These are phyloP conservation scores for Sebastes nivosus DNA, from an alignment of 2,797 vertebrate genomes.

Conservation along the genomic window DNA sequence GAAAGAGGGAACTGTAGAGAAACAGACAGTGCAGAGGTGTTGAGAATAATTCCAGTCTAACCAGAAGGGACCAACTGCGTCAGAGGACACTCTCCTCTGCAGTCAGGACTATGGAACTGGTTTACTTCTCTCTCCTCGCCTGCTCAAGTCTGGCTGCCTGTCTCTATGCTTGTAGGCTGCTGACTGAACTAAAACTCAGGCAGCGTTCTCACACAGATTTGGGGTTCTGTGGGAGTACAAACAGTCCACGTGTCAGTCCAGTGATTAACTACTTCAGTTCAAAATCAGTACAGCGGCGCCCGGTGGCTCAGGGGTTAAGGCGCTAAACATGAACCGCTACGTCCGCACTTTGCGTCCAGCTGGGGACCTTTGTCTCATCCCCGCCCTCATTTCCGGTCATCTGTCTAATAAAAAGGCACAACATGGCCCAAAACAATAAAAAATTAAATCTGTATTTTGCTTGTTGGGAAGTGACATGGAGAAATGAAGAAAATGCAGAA, in stretches of 20 bases:
- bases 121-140: constrained; percentile 17
- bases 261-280: background rate
- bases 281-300: background rate
- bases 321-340: background rate
- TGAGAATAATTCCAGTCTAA: constrained; percentile 32
- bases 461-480: background rate
- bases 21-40: constrained; percentile 23
- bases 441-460: background rate
- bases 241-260: background rate
- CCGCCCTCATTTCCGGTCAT: background rate
- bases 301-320: background rate
- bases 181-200: background rate
- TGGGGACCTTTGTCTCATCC: background rate
- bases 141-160: background rate
- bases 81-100: constrained; percentile 35
- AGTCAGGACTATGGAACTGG: constrained; percentile 16
- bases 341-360: background rate
- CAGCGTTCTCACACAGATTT: background rate
- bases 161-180: background rate
- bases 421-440: background rate
- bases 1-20: constrained; percentile 41
- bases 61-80: constrained; percentile 16
- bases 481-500: background rate
- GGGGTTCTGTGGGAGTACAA: background rate
- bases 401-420: background rate